Percentiles rank a stretch among this genome's conserved stretches.
Evolutionary conservation across 2,888 invertebrate species (phyloP).

Genomic region (Lamellibrachia satsuma): DNA sequence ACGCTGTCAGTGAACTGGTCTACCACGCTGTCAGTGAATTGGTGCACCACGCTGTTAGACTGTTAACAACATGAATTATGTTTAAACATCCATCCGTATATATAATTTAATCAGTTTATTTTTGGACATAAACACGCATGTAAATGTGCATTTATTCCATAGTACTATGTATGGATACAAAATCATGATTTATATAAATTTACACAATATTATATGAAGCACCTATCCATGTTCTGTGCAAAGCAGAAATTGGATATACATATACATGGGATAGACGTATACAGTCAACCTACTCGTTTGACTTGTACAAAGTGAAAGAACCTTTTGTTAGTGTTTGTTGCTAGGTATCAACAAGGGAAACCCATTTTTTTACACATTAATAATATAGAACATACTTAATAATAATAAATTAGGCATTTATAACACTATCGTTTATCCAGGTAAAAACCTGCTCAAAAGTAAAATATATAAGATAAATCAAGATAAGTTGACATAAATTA

Average conservation of each 20-base stretch:
- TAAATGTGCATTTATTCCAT: not conserved
- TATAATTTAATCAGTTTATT: not conserved
- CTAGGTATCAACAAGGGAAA: not conserved
- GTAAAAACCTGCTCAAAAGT: too few species aligned
- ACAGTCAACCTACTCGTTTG: not conserved
- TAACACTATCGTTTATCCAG: too few species aligned
- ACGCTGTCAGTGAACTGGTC: not conserved
- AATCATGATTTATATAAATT: not conserved
- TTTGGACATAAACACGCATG: not conserved
- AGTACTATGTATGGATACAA: not conserved
- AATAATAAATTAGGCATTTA: too few species aligned
- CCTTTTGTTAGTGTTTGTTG: not conserved
- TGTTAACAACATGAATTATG: not conserved
- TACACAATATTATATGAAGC: not conserved
- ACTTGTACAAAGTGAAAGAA: not conserved
- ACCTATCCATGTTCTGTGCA: constrained; percentile 3
- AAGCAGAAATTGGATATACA: not conserved
- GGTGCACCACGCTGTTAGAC: not conserved
- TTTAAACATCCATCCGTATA: not conserved
- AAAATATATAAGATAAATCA: too few species aligned
- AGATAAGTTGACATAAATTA: too few species aligned
- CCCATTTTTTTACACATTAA: too few species aligned
- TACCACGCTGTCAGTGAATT: not conserved
- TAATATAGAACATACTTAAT: too few species aligned
- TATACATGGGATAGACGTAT: too few species aligned